phyloP scores from a whole-genome alignment of 2,797 vertebrate species.

The Otolemur crassicaudatus region DNA sequence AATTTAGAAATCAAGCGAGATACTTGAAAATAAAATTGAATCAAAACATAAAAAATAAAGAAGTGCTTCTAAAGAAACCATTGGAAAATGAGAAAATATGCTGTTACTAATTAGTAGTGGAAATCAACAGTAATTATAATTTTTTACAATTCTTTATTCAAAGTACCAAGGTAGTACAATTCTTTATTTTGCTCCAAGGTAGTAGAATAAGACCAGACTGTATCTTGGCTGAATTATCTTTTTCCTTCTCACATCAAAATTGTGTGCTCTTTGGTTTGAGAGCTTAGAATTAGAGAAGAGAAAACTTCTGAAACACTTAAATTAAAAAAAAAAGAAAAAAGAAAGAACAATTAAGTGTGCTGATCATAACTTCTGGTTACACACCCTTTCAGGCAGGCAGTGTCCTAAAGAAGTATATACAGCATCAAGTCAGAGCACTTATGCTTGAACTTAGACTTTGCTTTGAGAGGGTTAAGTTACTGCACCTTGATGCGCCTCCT shows the following conservation, averaged over 20 bases:
- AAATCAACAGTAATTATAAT: background rate
- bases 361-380: background rate
- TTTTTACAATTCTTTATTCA: background rate
- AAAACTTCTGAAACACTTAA: slow-evolving; percentile 46
- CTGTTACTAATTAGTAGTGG: background rate
- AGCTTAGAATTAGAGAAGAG: slow-evolving; percentile 16
- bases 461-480: background rate
- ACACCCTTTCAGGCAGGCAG: background rate
- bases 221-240: background rate
- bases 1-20: slow-evolving; percentile 32
- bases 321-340: background rate
- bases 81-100: slow-evolving; percentile 1
- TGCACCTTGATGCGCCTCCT: background rate
- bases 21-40: slow-evolving; percentile 3
- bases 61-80: slow-evolving; percentile 21
- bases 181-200: background rate
- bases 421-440: background rate
- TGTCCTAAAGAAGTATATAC: background rate
- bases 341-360: background rate
- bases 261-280: background rate
- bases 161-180: background rate
- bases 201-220: background rate
- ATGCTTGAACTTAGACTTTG: background rate
- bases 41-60: slow-evolving; percentile 29
- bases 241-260: background rate